Conservation (phyloP, 2,113 vertebrate genomes). For the Pluvianellus socialis region DNA sequence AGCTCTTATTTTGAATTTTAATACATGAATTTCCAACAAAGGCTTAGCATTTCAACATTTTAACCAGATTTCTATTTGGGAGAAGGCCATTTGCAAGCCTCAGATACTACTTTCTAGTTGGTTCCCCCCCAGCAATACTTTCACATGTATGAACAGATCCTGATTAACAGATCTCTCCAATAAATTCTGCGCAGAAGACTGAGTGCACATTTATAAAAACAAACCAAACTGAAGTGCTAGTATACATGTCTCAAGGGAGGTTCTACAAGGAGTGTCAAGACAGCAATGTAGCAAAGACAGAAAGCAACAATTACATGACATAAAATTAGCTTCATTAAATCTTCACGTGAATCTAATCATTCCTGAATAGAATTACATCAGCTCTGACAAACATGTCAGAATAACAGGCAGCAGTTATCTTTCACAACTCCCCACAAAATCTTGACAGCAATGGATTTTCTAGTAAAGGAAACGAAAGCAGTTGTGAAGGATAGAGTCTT, state of each 20-base stretch:
- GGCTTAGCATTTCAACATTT: neutral
- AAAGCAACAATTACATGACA: neutral
- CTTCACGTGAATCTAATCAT: neutral
- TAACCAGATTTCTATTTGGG: neutral
- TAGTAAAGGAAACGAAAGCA: neutral
- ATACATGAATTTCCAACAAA: neutral
- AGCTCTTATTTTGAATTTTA: neutral
- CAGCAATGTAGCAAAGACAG: neutral
- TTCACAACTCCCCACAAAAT: neutral
- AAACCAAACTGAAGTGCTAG: neutral
- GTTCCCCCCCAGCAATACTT: rapidly evolving
- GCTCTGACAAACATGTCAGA: neutral
- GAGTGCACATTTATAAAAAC: neutral
- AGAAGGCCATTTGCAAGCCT: neutral
- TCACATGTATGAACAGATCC: neutral
- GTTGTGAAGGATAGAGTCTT: neutral
- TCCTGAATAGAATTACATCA: neutral
- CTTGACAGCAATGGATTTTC: neutral
- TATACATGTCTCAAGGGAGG: neutral
- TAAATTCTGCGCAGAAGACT: neutral
- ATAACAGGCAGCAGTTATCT: neutral
- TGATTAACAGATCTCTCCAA: neutral
- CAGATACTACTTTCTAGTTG: neutral
- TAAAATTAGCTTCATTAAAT: neutral
- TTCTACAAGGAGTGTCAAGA: neutral